These are phyloP conservation scores for Sebastes steindachneri DNA, from an alignment of 2,797 vertebrate genomes.

Conservation along the genomic window DNA sequence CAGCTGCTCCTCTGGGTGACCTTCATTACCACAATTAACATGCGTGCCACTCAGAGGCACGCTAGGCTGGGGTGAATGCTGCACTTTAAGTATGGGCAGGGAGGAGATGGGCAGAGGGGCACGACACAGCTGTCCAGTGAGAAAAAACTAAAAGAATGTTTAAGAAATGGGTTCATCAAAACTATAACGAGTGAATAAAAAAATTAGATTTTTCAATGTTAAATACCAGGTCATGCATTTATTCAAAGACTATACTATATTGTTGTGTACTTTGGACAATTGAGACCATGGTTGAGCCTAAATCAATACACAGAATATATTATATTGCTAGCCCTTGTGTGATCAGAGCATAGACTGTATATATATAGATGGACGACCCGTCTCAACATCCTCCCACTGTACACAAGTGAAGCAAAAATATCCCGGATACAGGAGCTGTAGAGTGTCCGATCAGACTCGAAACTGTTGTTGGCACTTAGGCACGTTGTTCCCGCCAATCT, in stretches of 20 bases:
- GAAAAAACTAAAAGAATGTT: neutral
- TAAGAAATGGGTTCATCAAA: neutral
- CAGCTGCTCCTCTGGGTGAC: constrained; percentile 80
- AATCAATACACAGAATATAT: neutral
- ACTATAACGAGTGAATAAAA: neutral
- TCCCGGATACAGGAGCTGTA: no score
- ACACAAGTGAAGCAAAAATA: no score
- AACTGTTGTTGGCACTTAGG: no score
- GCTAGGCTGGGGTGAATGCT: constrained; percentile 16
- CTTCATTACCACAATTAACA: constrained; percentile 85
- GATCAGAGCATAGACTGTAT: neutral
- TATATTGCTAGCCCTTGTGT: neutral
- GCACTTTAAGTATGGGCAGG: constrained; percentile 4
- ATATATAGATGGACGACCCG: no score
- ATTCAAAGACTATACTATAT: neutral
- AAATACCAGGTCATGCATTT: neutral
- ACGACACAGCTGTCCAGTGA: constrained; percentile 1
- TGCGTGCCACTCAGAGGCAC: constrained; percentile 73
- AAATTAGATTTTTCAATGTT: neutral
- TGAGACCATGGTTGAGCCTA: neutral
- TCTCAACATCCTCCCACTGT: no score
- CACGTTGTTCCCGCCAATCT: no score
- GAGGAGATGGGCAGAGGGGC: neutral
- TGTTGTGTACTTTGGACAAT: neutral
- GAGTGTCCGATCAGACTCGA: no score